These are phyloP conservation scores for Leucopsar rothschildi DNA, from an alignment of 2,113 vertebrate species.

Conservation along the genomic window DNA sequence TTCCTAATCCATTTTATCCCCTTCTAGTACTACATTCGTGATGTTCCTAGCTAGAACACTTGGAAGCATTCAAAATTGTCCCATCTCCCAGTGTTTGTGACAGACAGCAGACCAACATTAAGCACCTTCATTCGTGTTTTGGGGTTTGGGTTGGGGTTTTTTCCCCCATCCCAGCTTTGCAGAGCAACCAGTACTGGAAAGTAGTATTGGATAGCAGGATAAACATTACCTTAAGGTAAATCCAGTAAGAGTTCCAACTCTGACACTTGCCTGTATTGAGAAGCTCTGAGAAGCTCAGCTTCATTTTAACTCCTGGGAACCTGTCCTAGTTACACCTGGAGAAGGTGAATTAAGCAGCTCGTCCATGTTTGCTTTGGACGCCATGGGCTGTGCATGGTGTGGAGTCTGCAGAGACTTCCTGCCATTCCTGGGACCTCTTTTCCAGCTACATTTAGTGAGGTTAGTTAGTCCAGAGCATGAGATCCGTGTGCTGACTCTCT, in stretches of 20 bases:
- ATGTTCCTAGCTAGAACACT: neutral
- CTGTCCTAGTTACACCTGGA: neutral
- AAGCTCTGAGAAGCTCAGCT: neutral
- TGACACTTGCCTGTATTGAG: neutral
- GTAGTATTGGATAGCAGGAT: neutral
- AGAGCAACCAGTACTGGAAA: neutral
- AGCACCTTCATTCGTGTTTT: neutral
- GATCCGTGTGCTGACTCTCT: neutral
- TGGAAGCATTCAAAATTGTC: neutral
- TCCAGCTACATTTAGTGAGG: neutral
- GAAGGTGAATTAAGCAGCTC: neutral
- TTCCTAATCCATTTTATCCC: neutral
- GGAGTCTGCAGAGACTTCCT: neutral
- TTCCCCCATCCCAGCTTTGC: neutral
- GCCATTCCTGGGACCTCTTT: neutral
- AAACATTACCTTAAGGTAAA: accelerated
- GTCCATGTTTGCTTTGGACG: neutral
- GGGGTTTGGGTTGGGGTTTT: neutral
- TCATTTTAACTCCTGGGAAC: neutral
- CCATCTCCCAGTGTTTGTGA: neutral
- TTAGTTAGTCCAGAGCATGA: neutral
- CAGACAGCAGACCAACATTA: neutral
- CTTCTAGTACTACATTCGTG: neutral
- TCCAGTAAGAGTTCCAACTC: neutral
- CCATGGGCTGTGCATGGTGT: too few species aligned